Evolutionary conservation across 2,113 vertebrate genomes (phyloP).

Genomic region (Dromiciops gliroides): DNA sequence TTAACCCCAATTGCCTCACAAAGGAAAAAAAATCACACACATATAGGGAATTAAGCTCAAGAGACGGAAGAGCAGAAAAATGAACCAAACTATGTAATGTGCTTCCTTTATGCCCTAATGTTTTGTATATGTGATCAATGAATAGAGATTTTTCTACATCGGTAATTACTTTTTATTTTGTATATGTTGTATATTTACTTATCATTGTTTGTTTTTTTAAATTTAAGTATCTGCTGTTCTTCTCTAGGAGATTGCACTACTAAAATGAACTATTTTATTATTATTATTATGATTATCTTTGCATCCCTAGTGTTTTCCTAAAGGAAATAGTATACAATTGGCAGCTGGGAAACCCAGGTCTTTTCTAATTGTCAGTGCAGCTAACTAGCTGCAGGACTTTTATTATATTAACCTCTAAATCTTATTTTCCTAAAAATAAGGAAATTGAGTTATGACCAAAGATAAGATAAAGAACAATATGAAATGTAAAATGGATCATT

Average conservation of each 20-base stretch:
- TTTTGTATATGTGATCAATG: neutral
- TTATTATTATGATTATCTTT: neutral
- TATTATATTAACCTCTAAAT: neutral
- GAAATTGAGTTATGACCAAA: too few species aligned
- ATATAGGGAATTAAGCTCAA: neutral
- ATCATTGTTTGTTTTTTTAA: too few species aligned
- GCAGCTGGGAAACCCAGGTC: neutral
- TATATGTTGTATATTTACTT: neutral
- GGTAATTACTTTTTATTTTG: neutral
- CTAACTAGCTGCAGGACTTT: neutral
- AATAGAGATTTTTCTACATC: neutral
- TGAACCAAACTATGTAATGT: neutral
- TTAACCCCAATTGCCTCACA: too few species aligned
- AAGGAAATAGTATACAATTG: neutral
- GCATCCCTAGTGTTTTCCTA: neutral
- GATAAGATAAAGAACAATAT: too few species aligned
- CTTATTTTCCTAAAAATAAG: neutral
- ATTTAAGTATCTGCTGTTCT: neutral
- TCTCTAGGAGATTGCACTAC: neutral
- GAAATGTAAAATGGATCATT: too few species aligned
- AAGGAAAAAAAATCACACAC: neutral
- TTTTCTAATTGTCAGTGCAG: neutral
- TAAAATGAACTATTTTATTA: neutral
- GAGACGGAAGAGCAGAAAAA: neutral
- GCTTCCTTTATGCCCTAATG: neutral